Evolutionary conservation across 2,113 vertebrate species (phyloP), one percentile per base, ranked within the genome.

Genomic region (Odontesthes bonariensis): DNA sequence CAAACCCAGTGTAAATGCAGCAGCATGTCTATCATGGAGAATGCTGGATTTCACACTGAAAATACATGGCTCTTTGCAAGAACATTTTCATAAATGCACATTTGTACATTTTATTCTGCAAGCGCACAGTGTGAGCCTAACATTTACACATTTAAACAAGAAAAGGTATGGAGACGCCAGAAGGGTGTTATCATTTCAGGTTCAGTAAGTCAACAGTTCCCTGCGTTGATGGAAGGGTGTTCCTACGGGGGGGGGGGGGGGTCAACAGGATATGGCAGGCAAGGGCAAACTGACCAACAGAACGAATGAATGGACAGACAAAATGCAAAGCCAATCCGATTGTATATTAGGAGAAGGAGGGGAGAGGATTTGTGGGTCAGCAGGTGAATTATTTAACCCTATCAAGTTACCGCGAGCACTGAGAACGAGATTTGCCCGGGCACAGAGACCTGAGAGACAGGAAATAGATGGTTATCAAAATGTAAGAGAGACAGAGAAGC

Each of bases 401-500:
- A 69, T 86, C 47, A 87, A 91, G 90, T 94, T 94, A 94, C 94
- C 94, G 91, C 91, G 85, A 93, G 85, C 81, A 91, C 84, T 91
- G 93, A 91, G 93, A 94, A 85, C 89, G 84, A 86, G 92, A 91
- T 92, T 94, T 94, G 84, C 90, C 89, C 49, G 59, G 88, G 89
- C 91, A 92, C 87, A 93, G 84, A 93, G 92, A 93, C 92, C 94
- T 94, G 92, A 86, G 90, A 91, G 86, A 94, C 87, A 94, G 93
- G 91, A 93, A 82, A 94, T 87, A 91, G 81, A 81, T 77, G 81
- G 87, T 92, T 93, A 92, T 89, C 85, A 86, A 73, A 72, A 82
- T 73, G 60, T 54, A 75, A 59, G 61, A 60, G 65, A 67, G 54
- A 82, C 64, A 86, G 65, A 83, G 60, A 74, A 42, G 54, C 22